Base-by-base conservation (phyloP, 2,888 invertebrate genomes). In the Sphecodes monilicornis region DNA sequence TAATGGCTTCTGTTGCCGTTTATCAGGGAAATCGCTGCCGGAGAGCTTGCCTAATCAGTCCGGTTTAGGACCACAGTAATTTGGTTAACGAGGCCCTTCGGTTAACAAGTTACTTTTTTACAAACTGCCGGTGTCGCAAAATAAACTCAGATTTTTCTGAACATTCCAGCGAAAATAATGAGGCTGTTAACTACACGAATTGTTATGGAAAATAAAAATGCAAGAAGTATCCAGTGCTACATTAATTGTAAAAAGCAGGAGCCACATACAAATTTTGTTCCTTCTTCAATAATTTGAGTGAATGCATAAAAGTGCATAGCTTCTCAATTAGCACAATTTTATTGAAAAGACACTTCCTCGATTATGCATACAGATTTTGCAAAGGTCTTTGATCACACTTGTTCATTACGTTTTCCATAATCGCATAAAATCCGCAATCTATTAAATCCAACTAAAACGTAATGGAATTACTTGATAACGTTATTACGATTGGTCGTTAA, bases 1-100 rank as follows among this genome's bases (percentile, higher is more conserved):
- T 87, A 88, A 90, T 90, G 90, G 82, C 81, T 26, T 6, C 16
- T 80, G 78, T 82, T 86, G 83, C 78, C 90, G 87, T 90, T 91
- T 87, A 89, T 89, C 90, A 86, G 81, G 77, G 76, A 77, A 68
- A 79, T 69, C 80, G 76, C 76, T 75, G 75, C 82, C n/a, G 46
- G 39, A 18, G 16, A 4, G 72, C 54, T 73, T 18, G 50, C 68
- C 29, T 73, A 80, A 81, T 80, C 80, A 68, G 39, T 43, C 46
- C 26, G 36, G 82, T 70, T 82, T 81, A 29, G 64, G 29, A 32
- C 39, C 26, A 10, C n/a, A 29, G 32, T 41, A 29, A 41, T 77
- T 41, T 50, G 18, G 39, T 39, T 70, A 46, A 43, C 46, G 60
- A 46, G 26, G n/a, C n/a, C 4, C 26, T 11, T 4, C 54, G 57